Percentiles rank a stretch among this genome's conserved stretches.
Evolutionary conservation across 1,140 invertebrate species (phyloP).

Genomic region (Thaumetopoea pityocampa): DNA sequence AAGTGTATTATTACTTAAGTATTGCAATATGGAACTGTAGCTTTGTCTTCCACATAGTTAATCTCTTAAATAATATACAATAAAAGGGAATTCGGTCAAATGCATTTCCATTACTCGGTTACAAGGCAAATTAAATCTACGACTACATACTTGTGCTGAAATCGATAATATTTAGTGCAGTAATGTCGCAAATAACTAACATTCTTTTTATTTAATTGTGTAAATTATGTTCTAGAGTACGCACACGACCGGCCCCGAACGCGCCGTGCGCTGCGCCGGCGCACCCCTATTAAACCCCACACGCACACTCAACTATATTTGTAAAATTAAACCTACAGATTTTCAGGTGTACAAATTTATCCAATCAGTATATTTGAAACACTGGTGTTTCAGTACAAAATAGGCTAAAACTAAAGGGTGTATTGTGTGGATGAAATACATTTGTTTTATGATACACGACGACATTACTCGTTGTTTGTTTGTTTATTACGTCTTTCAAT

Average conservation of each 20-base stretch:
- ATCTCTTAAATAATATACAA: conserved; percentile 25
- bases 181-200: conserved; percentile 21
- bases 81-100: conserved; percentile 17
- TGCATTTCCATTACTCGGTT: conserved; percentile 16
- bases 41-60: conserved; percentile 17
- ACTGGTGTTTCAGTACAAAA: too few relatives aligned
- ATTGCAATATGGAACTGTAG: conserved; percentile 19
- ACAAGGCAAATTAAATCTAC: conserved; percentile 28
- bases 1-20: conserved; percentile 22
- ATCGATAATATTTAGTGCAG: conserved; percentile 26
- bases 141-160: conserved; percentile 19
- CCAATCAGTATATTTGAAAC: too few relatives aligned
- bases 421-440: too few relatives aligned
- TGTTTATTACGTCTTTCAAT: too few relatives aligned
- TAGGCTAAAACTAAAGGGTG: too few relatives aligned
- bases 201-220: conserved; percentile 11
- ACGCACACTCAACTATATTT: too few relatives aligned
- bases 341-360: too few relatives aligned
- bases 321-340: too few relatives aligned
- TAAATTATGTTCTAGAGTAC: conserved; percentile 19
- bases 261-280: too few relatives aligned
- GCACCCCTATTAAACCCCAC: too few relatives aligned
- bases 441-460: too few relatives aligned
- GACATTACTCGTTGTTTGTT: too few relatives aligned
- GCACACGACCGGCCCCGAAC: conserved; percentile 40